Evolutionary conservation across 2,888 invertebrate species (phyloP).

Genomic region (Lypha dubia): DNA sequence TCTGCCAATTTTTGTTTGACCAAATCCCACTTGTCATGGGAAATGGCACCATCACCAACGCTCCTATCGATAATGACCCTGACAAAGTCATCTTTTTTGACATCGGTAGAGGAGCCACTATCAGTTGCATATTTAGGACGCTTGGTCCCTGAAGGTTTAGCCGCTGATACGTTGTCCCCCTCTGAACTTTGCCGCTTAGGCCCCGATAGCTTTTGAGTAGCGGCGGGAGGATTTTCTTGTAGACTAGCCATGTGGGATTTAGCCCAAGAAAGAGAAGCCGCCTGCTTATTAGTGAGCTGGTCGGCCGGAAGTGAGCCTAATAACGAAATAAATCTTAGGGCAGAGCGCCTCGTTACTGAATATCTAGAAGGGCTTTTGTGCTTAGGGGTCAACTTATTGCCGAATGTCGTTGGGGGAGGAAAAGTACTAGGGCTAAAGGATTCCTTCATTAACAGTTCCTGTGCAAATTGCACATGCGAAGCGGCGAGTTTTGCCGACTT

Average conservation of each 20-base stretch:
- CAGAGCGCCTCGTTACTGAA: neutral
- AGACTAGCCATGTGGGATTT: neutral
- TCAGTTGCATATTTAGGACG: no score
- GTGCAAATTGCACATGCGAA: neutral
- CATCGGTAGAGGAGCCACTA: no score
- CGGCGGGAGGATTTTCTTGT: neutral
- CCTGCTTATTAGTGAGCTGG: neutral
- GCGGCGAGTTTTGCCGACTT: neutral
- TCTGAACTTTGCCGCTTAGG: neutral
- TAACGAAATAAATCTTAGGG: neutral
- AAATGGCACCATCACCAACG: no score
- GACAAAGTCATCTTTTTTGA: neutral
- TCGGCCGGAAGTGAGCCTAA: neutral
- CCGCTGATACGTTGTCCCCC: neutral
- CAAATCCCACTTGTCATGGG: no score
- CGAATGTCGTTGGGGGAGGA: neutral
- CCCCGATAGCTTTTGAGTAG: neutral
- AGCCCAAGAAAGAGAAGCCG: neutral
- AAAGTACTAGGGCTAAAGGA: neutral
- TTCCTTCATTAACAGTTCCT: neutral
- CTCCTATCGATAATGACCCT: neutral
- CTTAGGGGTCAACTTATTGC: neutral
- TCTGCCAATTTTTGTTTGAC: neutral
- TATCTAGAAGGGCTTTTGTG: neutral
- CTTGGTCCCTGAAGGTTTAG: neutral